These are phyloP conservation scores for Macroramphosus scolopax DNA, from an alignment of 2,797 vertebrate species.

Conservation along the genomic window DNA sequence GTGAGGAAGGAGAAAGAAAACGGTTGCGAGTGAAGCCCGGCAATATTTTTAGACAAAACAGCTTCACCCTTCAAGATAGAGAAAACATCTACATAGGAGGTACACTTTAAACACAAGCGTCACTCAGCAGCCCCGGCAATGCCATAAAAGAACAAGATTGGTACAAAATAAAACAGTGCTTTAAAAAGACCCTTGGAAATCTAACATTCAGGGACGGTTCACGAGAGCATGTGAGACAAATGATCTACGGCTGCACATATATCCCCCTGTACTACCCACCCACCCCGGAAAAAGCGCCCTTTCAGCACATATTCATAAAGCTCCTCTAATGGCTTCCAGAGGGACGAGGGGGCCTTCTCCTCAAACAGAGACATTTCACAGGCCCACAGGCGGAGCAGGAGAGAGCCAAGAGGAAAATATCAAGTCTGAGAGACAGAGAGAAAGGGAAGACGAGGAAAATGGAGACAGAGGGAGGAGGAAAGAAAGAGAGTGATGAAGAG, in stretches of 20 bases:
- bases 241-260: slow-evolving; percentile 36
- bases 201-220: slow-evolving; percentile 37
- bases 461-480: neutral
- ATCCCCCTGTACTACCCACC: slow-evolving; percentile 48
- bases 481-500: slow-evolving; percentile 2
- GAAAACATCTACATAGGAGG: slow-evolving; percentile 14
- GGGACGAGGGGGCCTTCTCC: slow-evolving; percentile 72
- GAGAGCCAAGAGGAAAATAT: slow-evolving; percentile 66
- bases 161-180: slow-evolving; percentile 16
- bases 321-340: slow-evolving; percentile 81
- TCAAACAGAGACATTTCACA: slow-evolving; percentile 75
- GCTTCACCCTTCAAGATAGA: slow-evolving; percentile 12
- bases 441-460: neutral
- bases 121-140: slow-evolving; percentile 14
- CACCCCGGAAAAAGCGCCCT: slow-evolving; percentile 59
- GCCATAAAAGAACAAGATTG: slow-evolving; percentile 12
- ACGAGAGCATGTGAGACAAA: slow-evolving; percentile 44
- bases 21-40: slow-evolving; percentile 11
- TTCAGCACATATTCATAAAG: slow-evolving; percentile 82
- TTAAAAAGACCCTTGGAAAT: slow-evolving; percentile 29
- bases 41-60: slow-evolving; percentile 11
- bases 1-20: slow-evolving; percentile 6
- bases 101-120: slow-evolving; percentile 19
- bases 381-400: slow-evolving; percentile 68
- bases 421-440: slow-evolving; percentile 44